These are phyloP conservation scores for Psephotus haematonotus DNA, from an alignment of 2,113 vertebrate species.

Conservation along the genomic window DNA sequence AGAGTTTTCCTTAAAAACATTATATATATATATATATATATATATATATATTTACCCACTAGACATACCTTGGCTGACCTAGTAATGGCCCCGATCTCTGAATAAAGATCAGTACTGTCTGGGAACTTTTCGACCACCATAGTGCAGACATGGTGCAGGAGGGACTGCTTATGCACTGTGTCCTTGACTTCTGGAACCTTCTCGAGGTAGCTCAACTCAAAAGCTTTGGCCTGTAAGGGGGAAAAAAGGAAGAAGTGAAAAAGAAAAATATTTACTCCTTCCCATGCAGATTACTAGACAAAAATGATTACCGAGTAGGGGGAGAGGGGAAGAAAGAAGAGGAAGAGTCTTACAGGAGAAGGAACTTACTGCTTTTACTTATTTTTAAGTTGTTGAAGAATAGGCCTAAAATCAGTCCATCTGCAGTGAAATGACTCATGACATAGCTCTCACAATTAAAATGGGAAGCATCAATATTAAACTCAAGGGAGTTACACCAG, in stretches of 20 bases:
- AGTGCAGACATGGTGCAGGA: conserved; percentile 92
- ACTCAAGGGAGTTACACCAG: background rate
- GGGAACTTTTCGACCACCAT: conserved; percentile 97
- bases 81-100: conserved; percentile 94
- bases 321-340: background rate
- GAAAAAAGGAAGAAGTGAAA: background rate
- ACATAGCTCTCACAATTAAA: background rate
- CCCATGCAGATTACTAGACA: background rate
- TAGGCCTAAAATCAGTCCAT: background rate
- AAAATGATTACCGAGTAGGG: background rate
- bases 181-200: conserved; percentile 99
- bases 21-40: background rate
- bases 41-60: background rate
- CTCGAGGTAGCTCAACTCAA: conserved; percentile 97
- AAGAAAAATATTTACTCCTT: background rate
- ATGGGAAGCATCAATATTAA: background rate
- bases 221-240: conserved; percentile 89
- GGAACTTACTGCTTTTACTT: background rate
- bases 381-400: background rate
- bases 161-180: conserved; percentile 96
- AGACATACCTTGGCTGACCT: conserved; percentile 91
- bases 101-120: conserved; percentile 96
- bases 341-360: background rate
- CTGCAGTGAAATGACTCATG: background rate
- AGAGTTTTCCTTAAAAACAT: background rate